Conservation (phyloP, 2,888 invertebrate species). For the Caenorhabditis sulstoni region DNA sequence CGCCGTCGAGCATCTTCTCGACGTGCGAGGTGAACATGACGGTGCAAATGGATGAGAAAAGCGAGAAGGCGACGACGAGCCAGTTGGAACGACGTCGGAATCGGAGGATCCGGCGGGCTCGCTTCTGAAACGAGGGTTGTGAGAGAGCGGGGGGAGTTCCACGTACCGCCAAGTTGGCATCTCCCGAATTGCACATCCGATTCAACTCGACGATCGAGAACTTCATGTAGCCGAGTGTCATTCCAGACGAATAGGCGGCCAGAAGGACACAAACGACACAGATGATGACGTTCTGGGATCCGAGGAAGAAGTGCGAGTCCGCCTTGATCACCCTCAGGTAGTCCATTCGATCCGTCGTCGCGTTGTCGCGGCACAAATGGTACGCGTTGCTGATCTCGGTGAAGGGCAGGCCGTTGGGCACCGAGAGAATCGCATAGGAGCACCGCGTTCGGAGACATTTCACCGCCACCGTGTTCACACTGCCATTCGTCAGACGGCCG, state of each 20-base stretch:
- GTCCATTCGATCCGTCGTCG: not conserved
- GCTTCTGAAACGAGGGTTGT: conserved; percentile 19
- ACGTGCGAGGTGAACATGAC: conserved; percentile 51
- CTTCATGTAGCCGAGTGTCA: conserved; percentile 59
- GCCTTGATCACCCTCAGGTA: not conserved
- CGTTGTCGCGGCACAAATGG: conserved; percentile 17
- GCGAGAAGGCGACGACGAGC: conserved; percentile 48
- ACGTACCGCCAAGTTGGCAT: not conserved
- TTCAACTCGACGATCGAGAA: conserved; percentile 53
- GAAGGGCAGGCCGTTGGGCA: conserved; percentile 34
- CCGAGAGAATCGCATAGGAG: not conserved
- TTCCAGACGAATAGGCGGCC: conserved; percentile 50
- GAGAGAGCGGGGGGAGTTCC: not conserved
- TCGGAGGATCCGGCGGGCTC: conserved; percentile 39
- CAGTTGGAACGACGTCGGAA: conserved; percentile 52
- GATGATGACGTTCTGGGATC: too few relatives aligned
- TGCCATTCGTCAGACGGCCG: too few relatives aligned
- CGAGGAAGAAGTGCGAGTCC: not conserved
- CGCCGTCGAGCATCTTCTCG: conserved; percentile 42
- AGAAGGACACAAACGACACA: conserved; percentile 16
- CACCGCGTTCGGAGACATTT: too few relatives aligned
- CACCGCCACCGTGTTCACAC: too few relatives aligned
- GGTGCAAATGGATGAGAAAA: conserved; percentile 42
- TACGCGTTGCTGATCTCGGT: conserved; percentile 4
- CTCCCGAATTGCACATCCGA: conserved; percentile 29